A percentile compares a stretch with the other conserved stretches of the same genome.
Evolutionary conservation across 2,797 vertebrate species (phyloP).

Genomic region (Simalia tracyae): DNA sequence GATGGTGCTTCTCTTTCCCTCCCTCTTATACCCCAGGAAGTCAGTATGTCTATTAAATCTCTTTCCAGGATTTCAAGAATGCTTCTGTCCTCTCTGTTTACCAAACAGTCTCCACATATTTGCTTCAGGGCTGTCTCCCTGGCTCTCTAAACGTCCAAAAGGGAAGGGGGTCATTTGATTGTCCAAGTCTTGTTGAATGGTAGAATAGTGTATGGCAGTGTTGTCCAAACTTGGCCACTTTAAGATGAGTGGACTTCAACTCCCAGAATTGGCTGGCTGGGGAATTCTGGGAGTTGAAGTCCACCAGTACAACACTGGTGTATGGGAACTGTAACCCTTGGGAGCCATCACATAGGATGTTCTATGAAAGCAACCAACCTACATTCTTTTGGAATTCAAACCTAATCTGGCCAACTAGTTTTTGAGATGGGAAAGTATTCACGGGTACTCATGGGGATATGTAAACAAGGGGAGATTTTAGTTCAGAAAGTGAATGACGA

Average conservation of each 20-base stretch:
- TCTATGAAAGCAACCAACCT: not conserved
- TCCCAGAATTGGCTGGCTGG: too few species aligned
- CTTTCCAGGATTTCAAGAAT: not conserved
- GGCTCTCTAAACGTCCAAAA: not conserved
- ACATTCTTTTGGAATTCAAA: not conserved
- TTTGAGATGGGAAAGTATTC: not conserved
- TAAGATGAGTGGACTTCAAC: not conserved
- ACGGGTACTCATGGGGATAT: not conserved
- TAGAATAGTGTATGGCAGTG: not conserved
- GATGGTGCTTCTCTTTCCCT: not conserved
- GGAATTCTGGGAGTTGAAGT: too few species aligned
- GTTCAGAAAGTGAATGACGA: not conserved
- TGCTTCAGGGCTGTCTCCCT: not conserved
- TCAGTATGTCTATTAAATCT: not conserved
- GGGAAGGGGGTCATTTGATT: not conserved
- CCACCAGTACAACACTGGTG: too few species aligned
- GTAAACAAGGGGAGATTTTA: not conserved
- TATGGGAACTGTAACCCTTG: not conserved
- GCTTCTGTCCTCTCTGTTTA: not conserved
- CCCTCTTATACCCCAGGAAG: not conserved
- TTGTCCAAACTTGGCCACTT: not conserved
- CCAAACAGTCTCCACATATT: not conserved
- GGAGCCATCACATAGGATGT: not conserved
- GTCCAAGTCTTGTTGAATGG: not conserved
- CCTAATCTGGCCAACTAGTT: not conserved